Conservation (phyloP, 2,888 invertebrate species). For the Pyrocoelia pectoralis region DNA sequence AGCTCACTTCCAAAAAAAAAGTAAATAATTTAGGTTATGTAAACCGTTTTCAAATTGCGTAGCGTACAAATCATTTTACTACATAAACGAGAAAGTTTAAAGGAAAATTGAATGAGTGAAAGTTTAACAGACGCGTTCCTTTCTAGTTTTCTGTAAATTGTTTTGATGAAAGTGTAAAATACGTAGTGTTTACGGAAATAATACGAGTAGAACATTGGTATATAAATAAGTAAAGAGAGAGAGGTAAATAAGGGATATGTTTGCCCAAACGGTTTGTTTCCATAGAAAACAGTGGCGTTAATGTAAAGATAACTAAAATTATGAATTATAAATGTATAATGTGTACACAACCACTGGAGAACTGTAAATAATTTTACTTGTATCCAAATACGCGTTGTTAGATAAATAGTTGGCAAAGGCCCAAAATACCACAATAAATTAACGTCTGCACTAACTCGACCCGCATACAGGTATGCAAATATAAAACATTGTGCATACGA, state of each 20-base stretch:
- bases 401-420: constrained; percentile 36
- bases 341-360: constrained; percentile 30
- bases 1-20: no score
- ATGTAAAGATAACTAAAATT: constrained; percentile 23
- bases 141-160: constrained; percentile 4
- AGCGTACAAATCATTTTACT: not conserved
- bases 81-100: not conserved
- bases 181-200: constrained; percentile 7
- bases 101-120: not conserved
- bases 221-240: not conserved
- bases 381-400: constrained; percentile 32
- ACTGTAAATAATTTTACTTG: constrained; percentile 36
- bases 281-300: constrained; percentile 9
- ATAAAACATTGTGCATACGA: constrained; percentile 23
- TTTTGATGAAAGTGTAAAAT: constrained; percentile 5
- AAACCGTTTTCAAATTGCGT: no score
- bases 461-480: constrained; percentile 38
- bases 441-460: constrained; percentile 38
- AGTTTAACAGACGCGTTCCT: not conserved
- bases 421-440: constrained; percentile 42
- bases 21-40: no score
- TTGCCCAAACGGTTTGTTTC: constrained; percentile 10
- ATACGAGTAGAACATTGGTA: not conserved
- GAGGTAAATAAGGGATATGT: not conserved
- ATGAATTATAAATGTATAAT: constrained; percentile 27